Evolutionary conservation across 1,140 invertebrate genomes (phyloP), one percentile per base, ranked within the genome.

Genomic region (Halictus rubicundus): DNA sequence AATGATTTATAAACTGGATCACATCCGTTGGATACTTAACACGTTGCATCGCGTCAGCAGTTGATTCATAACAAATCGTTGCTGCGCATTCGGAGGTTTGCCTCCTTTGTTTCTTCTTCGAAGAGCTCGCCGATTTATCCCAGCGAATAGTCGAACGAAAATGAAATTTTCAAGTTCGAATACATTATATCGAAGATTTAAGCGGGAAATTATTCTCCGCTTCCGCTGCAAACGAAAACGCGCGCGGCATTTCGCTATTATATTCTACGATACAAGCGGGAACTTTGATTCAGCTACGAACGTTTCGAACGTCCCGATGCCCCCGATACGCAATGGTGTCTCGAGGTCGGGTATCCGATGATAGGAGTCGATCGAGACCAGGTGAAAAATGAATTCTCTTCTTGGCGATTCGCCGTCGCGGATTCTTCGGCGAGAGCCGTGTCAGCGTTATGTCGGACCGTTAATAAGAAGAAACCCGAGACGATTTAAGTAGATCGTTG

Each of bases 401-500:
- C 25, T 32, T 6, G 60, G 12, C 25, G 8, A 37, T 63, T 21
- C 19, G 9, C 19, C n/a, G n/a, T 46, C 7, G 14, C 19, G 19
- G 37, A 57, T 27, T 57, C 6, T 23, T 61, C 57, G 57, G 61
- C 60, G 3, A 7, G 12, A 8, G 14, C 49, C 23, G 14, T 23
- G 32, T 19, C 32, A 39, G 37, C 57, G 9, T 60, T 71, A 32
- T 32, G 32, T 1, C 32, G 5, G 32, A 32, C n/a, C 14, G 37
- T 21, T 25, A 71, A 63, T 32, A 59, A 65, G 23, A 19, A 16
- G 69, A 73, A 65, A 64, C 37, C 49, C 14, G 69, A 57, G 37
- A 23, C 69, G 42, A 59, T 78, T 66, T 37, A 70, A 82, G 71
- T 63, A 59, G 70, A 83, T 77, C 21, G 25, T 66, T 64, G 78